Base-by-base conservation (phyloP, 2,888 invertebrate species). In the Ditula angustiorana region DNA sequence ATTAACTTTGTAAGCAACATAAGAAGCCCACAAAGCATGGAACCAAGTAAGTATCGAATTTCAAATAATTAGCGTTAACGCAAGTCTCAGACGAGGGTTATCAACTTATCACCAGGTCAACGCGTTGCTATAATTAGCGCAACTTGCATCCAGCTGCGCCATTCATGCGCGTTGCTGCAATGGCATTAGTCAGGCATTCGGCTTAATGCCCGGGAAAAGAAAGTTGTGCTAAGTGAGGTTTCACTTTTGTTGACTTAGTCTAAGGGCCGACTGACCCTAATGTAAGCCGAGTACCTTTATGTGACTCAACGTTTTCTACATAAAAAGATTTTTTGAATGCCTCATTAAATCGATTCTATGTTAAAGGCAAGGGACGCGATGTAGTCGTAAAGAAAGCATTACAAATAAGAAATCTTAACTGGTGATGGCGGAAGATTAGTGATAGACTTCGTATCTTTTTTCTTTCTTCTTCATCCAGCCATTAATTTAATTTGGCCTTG, bases 41-140 rank as follows among this genome's bases (percentile, higher is more conserved):
- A 57, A 24, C 3, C 16, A 41, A 13, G 35, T 44, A 46, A 30
- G 52, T 50, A 57, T 57, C n/a, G 35, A 52, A 41, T 63, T 24
- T 21, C 50, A 63, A 44, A 26, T 63, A 63, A 63, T 63, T 63
- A 63, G 57, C n/a, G 33, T 49, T 56, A 56, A 30, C 28, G 30
- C 52, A 44, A 58, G 57, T 63, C 57, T 35, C 57, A 58, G 63
- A 52, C 70, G 74, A 68, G 75, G 84, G 83, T 81, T 85, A 86
- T 85, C 85, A 64, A n/a, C 50, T 81, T 85, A 86, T 85, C 85
- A 64, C 11, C 50, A 69, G 82, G 80, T 83, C 83, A 76, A 49
- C 73, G 74, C 74, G 71, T 72, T 71, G 80, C 85, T 86, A 86
- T 85, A 82, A 85, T 86, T 86, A 85, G 83, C 72, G 58, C 60